phyloP scores from a whole-genome alignment of 2,888 invertebrate genomes.

The Rhabditoides inermis region DNA sequence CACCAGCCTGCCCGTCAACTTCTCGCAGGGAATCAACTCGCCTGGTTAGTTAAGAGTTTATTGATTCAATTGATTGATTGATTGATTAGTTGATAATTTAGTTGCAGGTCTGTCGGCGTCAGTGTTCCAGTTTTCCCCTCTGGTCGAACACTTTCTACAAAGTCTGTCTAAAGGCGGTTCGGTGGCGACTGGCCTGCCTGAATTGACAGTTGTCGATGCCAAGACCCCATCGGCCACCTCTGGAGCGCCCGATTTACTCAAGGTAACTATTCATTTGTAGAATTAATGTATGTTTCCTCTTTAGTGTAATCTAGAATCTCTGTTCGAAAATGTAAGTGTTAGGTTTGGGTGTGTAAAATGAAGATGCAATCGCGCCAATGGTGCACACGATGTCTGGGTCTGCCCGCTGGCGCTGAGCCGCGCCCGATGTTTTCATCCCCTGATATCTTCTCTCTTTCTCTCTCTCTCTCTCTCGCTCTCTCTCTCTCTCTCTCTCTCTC shows the following conservation, averaged over 20 bases:
- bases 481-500: conserved; percentile 3
- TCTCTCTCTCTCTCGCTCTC: too few relatives aligned
- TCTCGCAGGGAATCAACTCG: conserved; percentile 8
- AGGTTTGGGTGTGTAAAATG: too few relatives aligned
- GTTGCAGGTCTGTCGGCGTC: conserved; percentile 37
- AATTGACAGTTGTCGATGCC: conserved; percentile 18
- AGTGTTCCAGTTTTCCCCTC: conserved; percentile 51
- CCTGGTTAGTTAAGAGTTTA: too few relatives aligned
- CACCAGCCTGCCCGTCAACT: conserved; percentile 5
- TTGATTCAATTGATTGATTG: too few relatives aligned
- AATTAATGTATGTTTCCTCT: neutral
- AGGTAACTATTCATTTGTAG: conserved; percentile 2
- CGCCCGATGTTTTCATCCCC: conserved; percentile 1
- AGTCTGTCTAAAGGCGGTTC: conserved; percentile 18
- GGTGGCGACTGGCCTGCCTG: conserved; percentile 17
- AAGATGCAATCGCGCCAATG: too few relatives aligned
- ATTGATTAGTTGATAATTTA: too few relatives aligned
- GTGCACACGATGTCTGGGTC: too few relatives aligned
- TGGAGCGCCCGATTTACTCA: conserved; percentile 18
- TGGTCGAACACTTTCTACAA: conserved; percentile 48
- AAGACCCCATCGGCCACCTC: conserved; percentile 16
- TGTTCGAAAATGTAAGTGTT: too few relatives aligned
- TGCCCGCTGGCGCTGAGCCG: too few relatives aligned
- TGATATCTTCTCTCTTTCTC: too few relatives aligned
- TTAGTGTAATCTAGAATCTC: neutral